Base-by-base conservation (phyloP, 2,797 vertebrate species). In the Esox masquinongy region DNA sequence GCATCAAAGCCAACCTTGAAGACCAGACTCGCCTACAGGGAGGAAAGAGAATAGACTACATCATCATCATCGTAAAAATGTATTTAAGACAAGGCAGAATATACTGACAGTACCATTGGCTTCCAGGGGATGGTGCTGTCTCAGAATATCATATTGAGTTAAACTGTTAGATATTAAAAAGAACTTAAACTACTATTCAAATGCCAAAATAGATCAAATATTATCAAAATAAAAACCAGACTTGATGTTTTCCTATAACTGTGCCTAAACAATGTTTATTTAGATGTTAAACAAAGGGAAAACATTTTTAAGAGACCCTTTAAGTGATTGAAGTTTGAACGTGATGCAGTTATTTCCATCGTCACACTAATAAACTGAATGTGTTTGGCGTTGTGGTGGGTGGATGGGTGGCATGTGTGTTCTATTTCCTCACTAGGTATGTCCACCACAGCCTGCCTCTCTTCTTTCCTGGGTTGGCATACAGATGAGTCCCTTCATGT, bases 401-500 rank as follows among this genome's bases (percentile, higher is more conserved):
- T n/a, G 16, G 51, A 17, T n/a, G 16, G 19, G 19, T 51, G 51
- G 5, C 3, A 14, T 7, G 11, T 15, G 22, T 19, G 31, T 9
- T 34, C 12, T 34, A 16, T 31, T 6, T 68, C 14, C 90, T 89
- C 83, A 97, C 84, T 83, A 98, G 72, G 74, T 98, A 97, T 0
- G 96, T 99, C 95, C 96, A 98, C 97, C 97, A 98, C 24, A 99
- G 92, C 0, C 96, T 96, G 0, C 96, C 95, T 0, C 90, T 91
- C 86, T 96, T 99, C 90, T 96, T 97, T 76, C 92, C 95, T 0
- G 94, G 95, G 84, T 95, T 73, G 77, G 84, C 19, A 1, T 97
- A 98, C 47, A 93, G 14, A 61, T 84, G 78, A 0, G 0, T 3
- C 0, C 82, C 95, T 70, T 0, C 70, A 75, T 93, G 47, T 0